Conservation (phyloP, 2,797 vertebrate species). For the Oryzias dopingdopingensis region DNA sequence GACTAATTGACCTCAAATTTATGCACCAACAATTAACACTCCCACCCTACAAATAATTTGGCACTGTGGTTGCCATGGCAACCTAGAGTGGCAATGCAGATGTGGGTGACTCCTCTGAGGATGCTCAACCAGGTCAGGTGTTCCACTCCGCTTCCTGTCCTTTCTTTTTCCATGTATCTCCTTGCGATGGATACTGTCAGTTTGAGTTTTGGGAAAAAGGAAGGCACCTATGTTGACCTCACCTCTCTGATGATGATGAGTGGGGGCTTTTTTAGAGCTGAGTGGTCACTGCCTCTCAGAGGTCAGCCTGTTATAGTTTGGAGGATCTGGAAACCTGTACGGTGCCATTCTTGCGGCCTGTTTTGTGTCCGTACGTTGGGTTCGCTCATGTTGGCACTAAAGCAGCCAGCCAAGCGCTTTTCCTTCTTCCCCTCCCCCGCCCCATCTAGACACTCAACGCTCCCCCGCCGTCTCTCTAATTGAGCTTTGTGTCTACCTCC, state of each 20-base stretch:
- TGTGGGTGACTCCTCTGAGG: constrained; percentile 73
- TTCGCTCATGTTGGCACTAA: constrained; percentile 74
- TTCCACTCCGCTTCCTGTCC: constrained; percentile 15
- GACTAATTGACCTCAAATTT: too few species aligned
- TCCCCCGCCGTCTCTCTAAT: constrained; percentile 71
- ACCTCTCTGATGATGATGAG: too few species aligned
- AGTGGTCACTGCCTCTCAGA: constrained; percentile 1
- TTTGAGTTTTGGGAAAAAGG: constrained; percentile 20
- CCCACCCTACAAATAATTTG: constrained; percentile 10
- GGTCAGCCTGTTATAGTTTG: constrained; percentile 40
- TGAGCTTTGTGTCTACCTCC: constrained; percentile 83
- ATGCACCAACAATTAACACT: constrained; percentile 59
- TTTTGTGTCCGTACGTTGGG: constrained; percentile 58
- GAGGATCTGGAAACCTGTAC: constrained; percentile 40
- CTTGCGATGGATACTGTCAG: constrained; percentile 7
- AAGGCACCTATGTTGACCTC: too few species aligned
- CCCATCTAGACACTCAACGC: constrained; percentile 59
- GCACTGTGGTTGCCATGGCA: constrained; percentile 67
- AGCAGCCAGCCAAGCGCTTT: constrained; percentile 59
- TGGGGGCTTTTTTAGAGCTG: too few species aligned
- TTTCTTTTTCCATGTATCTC: constrained; percentile 1
- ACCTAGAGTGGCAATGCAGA: constrained; percentile 68
- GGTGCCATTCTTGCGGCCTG: constrained; percentile 27
- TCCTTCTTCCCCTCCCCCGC: constrained; percentile 1
- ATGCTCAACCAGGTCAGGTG: constrained; percentile 67